Percentiles rank a stretch among this genome's conserved stretches.
These are phyloP conservation scores for Neodiprion lecontei DNA, from an alignment of 1,140 invertebrate species.

Conservation along the genomic window DNA sequence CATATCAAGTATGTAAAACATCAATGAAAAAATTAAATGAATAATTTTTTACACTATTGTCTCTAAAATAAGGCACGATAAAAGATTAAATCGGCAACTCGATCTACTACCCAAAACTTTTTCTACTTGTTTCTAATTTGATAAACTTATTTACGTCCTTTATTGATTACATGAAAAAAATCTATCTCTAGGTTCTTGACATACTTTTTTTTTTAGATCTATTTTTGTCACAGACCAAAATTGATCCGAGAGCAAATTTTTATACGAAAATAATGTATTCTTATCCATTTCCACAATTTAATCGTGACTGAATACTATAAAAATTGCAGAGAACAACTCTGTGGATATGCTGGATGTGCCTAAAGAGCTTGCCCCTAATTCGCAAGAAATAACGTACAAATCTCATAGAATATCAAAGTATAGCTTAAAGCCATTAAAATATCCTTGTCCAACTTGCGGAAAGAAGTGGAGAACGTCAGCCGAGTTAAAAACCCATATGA, in stretches of 20 bases:
- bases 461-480: constrained; percentile 52
- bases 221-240: constrained; percentile 12
- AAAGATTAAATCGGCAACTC: too few relatives aligned
- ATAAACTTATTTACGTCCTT: too few relatives aligned
- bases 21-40: not conserved
- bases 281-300: constrained; percentile 8
- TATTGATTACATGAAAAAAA: too few relatives aligned
- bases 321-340: constrained; percentile 9
- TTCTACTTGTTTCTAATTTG: too few relatives aligned
- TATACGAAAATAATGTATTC: not conserved
- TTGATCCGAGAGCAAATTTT: too few relatives aligned
- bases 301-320: constrained; percentile 2
- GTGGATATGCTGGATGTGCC: not conserved
- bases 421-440: constrained; percentile 36
- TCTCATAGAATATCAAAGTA: constrained; percentile 32
- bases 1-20: constrained; percentile 20
- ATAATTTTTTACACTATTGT: too few relatives aligned
- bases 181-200: not conserved
- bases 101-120: too few relatives aligned
- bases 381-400: constrained; percentile 12
- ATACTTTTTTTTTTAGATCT: constrained; percentile 11
- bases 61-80: too few relatives aligned
- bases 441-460: constrained; percentile 50
- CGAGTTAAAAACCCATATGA: constrained; percentile 57
- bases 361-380: constrained; percentile 18